Percentiles rank a stretch among this genome's conserved stretches.
phyloP scores from a whole-genome alignment of 2,888 invertebrate genomes.

The Pandemis heparana region DNA sequence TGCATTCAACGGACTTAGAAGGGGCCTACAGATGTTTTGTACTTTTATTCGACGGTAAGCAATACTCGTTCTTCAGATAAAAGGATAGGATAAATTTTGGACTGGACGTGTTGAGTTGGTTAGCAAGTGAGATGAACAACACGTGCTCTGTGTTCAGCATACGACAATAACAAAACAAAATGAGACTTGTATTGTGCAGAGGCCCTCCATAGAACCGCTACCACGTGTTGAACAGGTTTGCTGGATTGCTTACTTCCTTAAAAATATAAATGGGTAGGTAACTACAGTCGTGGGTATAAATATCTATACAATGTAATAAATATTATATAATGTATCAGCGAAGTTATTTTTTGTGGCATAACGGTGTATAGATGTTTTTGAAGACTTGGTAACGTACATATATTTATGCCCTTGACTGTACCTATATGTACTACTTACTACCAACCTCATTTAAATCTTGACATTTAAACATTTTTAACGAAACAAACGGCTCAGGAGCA shows the following conservation, averaged over 20 bases:
- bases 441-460: too few species aligned
- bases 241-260: constrained; percentile 62
- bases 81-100: constrained; percentile 47
- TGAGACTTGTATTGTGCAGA: constrained; percentile 72
- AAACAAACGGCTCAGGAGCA: background rate
- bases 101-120: constrained; percentile 57
- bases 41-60: constrained; percentile 16
- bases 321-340: too few species aligned
- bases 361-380: too few species aligned
- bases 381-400: too few species aligned
- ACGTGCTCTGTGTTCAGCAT: constrained; percentile 71
- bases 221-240: constrained; percentile 80
- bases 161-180: constrained; percentile 74
- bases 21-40: constrained; percentile 35
- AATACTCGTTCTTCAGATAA: constrained; percentile 18
- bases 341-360: too few species aligned
- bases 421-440: too few species aligned
- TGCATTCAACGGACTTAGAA: constrained; percentile 30
- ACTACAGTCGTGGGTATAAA: too few species aligned
- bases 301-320: too few species aligned
- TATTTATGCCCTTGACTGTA: too few species aligned
- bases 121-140: constrained; percentile 63
- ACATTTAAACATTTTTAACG: too few species aligned
- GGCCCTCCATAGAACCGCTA: constrained; percentile 60
- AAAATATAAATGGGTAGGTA: background rate